phyloP scores from a whole-genome alignment of 23 tunicate species.

The Clavelina lepadiformis region DNA sequence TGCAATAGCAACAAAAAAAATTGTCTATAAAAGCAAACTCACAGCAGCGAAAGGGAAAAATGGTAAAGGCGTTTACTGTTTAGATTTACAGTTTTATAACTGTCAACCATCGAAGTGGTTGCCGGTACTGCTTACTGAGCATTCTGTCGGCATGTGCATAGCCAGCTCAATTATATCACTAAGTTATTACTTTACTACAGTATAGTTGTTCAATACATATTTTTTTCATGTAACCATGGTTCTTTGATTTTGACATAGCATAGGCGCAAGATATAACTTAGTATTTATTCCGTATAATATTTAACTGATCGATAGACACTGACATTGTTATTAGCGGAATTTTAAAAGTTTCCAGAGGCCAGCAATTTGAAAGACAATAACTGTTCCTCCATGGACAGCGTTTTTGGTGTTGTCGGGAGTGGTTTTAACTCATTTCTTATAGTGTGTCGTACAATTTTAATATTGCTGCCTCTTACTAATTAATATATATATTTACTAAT shows the following conservation, averaged over 20 bases:
- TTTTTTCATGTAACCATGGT: neutral
- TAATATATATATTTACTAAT: no score
- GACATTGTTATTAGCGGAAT: slow-evolving; percentile 28
- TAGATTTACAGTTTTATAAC: neutral
- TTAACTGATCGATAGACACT: slow-evolving; percentile 27
- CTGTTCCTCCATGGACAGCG: neutral
- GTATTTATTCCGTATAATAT: no score
- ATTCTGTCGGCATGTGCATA: slow-evolving; percentile 1
- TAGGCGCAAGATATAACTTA: no score
- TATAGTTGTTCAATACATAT: neutral
- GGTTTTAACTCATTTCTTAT: slow-evolving; percentile 11
- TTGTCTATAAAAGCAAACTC: no score
- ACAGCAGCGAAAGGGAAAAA: no score
- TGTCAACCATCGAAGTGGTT: neutral
- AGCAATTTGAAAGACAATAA: neutral
- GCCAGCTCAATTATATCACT: neutral
- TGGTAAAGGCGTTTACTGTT: neutral
- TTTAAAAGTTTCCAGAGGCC: slow-evolving; percentile 23
- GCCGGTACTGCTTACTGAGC: neutral
- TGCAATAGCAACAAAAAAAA: no score
- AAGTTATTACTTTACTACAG: neutral
- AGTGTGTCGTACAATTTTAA: no score
- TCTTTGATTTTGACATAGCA: slow-evolving; percentile 1
- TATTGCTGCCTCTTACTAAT: no score
- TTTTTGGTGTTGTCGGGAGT: neutral